A percentile compares a stretch with the other conserved stretches of the same genome.
Evolutionary conservation across 2,797 vertebrate genomes (phyloP).

Genomic region (Picus viridis): DNA sequence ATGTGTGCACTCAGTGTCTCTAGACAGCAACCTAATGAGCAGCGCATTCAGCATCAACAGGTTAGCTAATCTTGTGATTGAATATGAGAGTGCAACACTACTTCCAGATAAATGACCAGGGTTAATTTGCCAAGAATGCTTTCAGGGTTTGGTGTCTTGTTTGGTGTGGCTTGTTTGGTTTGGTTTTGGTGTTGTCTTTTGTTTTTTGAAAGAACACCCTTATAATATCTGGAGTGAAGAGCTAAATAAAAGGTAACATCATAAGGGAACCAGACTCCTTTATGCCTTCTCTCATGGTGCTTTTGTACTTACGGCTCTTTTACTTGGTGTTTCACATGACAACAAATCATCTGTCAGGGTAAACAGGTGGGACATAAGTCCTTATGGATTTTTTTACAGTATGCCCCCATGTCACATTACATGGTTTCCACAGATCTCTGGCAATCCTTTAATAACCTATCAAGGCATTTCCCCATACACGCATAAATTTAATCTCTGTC

Average conservation of each 20-base stretch:
- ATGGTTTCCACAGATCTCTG: not conserved
- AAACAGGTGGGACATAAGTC: not conserved
- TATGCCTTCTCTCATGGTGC: not conserved
- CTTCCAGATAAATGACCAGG: slow-evolving; percentile 21
- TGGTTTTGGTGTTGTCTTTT: not conserved
- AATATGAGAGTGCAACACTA: slow-evolving; percentile 1
- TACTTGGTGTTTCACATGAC: not conserved
- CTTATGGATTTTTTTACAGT: not conserved
- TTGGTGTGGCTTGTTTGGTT: not conserved
- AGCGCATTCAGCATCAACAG: slow-evolving; percentile 61
- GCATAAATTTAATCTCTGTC: not conserved
- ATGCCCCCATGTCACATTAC: not conserved
- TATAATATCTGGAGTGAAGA: not conserved
- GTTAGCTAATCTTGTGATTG: slow-evolving; percentile 54
- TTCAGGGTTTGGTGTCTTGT: not conserved
- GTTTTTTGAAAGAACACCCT: not conserved
- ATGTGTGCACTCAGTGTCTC: slow-evolving; percentile 5
- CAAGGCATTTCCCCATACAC: not conserved
- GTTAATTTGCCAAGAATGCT: slow-evolving; percentile 39
- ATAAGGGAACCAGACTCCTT: not conserved
- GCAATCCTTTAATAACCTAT: not conserved
- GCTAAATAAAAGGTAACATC: not conserved
- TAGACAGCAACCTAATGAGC: slow-evolving; percentile 48
- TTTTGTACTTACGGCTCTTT: not conserved
- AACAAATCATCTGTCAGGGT: not conserved